Evolutionary conservation across 2,888 invertebrate genomes (phyloP).

Genomic region (Oegoconia quadripuncta): DNA sequence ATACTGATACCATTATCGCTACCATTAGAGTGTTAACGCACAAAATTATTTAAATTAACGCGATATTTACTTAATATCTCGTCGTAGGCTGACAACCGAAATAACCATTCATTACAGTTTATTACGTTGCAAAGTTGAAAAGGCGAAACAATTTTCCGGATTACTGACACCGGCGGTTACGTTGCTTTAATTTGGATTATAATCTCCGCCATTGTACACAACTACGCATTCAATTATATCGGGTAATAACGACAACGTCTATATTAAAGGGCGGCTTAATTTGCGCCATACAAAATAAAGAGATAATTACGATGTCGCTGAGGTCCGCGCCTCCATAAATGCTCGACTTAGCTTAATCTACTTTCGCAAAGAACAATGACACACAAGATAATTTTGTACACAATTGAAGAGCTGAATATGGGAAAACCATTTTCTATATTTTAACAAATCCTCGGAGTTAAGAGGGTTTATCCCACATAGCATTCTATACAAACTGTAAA

Average conservation of each 20-base stretch:
- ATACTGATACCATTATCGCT: neutral
- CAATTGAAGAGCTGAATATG: too few species aligned
- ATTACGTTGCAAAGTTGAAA: slow-evolving; percentile 16
- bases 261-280: slow-evolving; percentile 11
- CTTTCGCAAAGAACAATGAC: too few species aligned
- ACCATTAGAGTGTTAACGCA: neutral
- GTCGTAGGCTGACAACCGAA: slow-evolving; percentile 13
- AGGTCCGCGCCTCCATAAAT: neutral
- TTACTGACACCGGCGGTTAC: slow-evolving; percentile 16
- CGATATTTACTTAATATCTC: slow-evolving; percentile 12
- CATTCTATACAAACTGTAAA: too few species aligned
- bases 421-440: too few species aligned
- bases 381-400: too few species aligned
- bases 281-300: slow-evolving; percentile 9
- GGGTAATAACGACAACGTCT: slow-evolving; percentile 16
- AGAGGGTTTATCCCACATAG: too few species aligned
- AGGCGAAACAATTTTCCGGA: slow-evolving; percentile 24
- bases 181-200: slow-evolving; percentile 14
- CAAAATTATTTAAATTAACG: slow-evolving; percentile 11
- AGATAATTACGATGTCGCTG: neutral
- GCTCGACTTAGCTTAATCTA: too few species aligned
- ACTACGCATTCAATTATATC: slow-evolving; percentile 12
- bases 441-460: too few species aligned
- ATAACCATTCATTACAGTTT: slow-evolving; percentile 10
- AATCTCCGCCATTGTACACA: slow-evolving; percentile 2